Percentiles rank a stretch among this genome's conserved stretches.
Conservation (phyloP, 2,888 invertebrate genomes). For the Diadromus collaris region DNA sequence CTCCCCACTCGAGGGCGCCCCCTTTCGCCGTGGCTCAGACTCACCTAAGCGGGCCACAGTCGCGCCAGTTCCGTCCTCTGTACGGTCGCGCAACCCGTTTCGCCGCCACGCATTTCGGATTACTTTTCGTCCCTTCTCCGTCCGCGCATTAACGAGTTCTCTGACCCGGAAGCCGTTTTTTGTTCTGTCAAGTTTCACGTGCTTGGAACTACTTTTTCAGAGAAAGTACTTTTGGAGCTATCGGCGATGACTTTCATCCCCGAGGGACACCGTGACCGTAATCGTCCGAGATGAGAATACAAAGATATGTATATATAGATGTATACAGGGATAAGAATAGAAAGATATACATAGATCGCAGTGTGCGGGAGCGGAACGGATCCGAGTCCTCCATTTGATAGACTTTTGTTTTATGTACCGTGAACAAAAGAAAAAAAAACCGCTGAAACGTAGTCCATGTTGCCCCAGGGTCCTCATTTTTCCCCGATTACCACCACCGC, state of each 20-base stretch:
- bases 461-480: not conserved
- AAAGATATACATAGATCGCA: slow-evolving; percentile 15
- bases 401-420: not conserved
- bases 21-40: slow-evolving; percentile 57
- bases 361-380: not conserved
- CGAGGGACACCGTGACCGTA: slow-evolving; percentile 41
- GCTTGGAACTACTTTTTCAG: slow-evolving; percentile 1
- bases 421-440: not conserved
- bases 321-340: slow-evolving; percentile 43
- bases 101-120: slow-evolving; percentile 23
- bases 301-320: slow-evolving; percentile 19
- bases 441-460: not conserved
- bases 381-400: not conserved
- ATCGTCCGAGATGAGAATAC: slow-evolving; percentile 45
- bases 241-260: slow-evolving; percentile 20
- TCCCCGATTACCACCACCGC: not conserved
- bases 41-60: not conserved
- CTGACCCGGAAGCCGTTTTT: not conserved
- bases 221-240: slow-evolving; percentile 7
- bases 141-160: not conserved
- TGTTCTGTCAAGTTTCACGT: slow-evolving; percentile 4
- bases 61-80: not conserved
- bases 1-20: slow-evolving; percentile 48
- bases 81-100: slow-evolving; percentile 35
- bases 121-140: slow-evolving; percentile 38